Evolutionary conservation across 2,113 vertebrate genomes (phyloP).

Genomic region (Vidua chalybeata): DNA sequence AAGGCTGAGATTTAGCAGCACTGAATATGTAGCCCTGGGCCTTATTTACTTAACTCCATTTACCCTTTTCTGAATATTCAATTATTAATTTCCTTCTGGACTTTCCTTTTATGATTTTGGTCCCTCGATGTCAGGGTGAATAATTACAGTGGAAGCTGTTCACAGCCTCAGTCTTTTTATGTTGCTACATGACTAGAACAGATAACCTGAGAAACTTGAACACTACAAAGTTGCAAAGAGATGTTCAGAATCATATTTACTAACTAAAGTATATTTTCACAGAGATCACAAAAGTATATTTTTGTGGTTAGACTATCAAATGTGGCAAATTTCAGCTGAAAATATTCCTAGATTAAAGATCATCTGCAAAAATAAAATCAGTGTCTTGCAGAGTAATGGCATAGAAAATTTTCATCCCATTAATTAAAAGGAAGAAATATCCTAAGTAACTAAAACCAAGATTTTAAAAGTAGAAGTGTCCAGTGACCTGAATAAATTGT

Average conservation of each 20-base stretch:
- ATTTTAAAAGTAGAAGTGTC: not conserved
- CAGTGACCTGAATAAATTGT: not conserved
- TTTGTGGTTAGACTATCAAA: not conserved
- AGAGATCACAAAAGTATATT: not conserved
- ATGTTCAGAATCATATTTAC: not conserved
- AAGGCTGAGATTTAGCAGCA: slow-evolving; percentile 14
- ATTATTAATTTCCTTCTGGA: slow-evolving; percentile 57
- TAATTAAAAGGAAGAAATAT: not conserved
- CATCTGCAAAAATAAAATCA: not conserved
- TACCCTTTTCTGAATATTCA: slow-evolving; percentile 43
- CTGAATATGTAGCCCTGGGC: slow-evolving; percentile 23
- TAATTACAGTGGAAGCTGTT: slow-evolving; percentile 33
- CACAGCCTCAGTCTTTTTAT: not conserved
- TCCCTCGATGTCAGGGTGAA: slow-evolving; percentile 20
- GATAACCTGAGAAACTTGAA: not conserved
- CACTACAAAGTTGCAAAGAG: not conserved
- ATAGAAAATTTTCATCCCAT: not conserved
- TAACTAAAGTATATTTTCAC: not conserved
- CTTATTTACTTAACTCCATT: slow-evolving; percentile 53
- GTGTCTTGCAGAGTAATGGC: not conserved
- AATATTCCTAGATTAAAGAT: not conserved
- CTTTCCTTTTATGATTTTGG: slow-evolving; percentile 28
- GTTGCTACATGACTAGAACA: not conserved
- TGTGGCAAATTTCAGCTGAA: not conserved
- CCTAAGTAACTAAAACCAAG: not conserved